Percentiles rank a stretch among this genome's conserved stretches.
These are phyloP conservation scores for Diabrotica undecimpunctata DNA, from an alignment of 1,140 invertebrate genomes.

Conservation along the genomic window DNA sequence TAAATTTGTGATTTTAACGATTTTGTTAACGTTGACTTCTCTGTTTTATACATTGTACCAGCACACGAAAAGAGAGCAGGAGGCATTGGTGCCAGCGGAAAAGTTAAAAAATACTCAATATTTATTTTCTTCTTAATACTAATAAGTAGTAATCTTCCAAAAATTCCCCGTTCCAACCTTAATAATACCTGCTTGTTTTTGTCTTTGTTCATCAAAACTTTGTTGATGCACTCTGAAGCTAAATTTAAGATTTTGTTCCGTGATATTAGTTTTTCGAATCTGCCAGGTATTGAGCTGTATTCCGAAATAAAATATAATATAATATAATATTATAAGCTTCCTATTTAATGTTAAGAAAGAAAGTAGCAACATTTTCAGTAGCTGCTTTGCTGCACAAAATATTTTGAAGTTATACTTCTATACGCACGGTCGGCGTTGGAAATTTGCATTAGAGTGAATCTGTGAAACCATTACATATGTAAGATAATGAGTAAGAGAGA, in stretches of 20 bases:
- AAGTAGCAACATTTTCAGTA: constrained; percentile 7
- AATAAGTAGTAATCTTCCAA: constrained; percentile 36
- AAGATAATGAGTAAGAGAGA: too few relatives aligned
- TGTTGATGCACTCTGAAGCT: constrained; percentile 20
- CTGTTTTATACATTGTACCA: constrained; percentile 25
- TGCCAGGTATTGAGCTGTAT: constrained; percentile 23
- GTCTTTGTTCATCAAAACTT: constrained; percentile 29
- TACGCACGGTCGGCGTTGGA: too few relatives aligned
- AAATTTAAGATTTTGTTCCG: constrained; percentile 30
- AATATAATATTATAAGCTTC: constrained; percentile 11
- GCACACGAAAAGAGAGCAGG: constrained; percentile 31
- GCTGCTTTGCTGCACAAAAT: constrained; percentile 23
- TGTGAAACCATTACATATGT: too few relatives aligned
- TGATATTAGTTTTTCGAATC: constrained; percentile 35
- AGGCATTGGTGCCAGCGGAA: constrained; percentile 39
- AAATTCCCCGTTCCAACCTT: constrained; percentile 40
- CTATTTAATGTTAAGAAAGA: constrained; percentile 14
- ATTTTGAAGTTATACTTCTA: too few relatives aligned
- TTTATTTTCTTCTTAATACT: constrained; percentile 37
- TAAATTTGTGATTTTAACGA: too few relatives aligned
- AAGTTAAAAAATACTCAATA: constrained; percentile 34
- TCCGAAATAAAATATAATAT: constrained; percentile 27
- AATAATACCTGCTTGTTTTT: constrained; percentile 33
- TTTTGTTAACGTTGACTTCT: too few relatives aligned
- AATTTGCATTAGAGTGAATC: too few relatives aligned